A percentile compares a stretch with the other conserved stretches of the same genome.
These are phyloP conservation scores for Papilio dardanus DNA, from an alignment of 1,140 invertebrate genomes.

Conservation along the genomic window DNA sequence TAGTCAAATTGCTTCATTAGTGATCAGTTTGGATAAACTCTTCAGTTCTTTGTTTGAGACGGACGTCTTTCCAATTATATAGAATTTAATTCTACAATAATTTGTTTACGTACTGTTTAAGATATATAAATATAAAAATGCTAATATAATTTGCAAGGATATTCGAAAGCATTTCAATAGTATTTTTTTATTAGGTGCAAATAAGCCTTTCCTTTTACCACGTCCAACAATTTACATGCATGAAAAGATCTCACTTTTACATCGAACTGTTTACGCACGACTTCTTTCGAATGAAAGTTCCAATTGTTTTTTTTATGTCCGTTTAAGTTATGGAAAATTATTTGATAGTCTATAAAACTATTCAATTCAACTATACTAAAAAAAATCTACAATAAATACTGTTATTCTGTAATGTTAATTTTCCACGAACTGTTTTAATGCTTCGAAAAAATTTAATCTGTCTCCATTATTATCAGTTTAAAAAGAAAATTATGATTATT, in stretches of 20 bases:
- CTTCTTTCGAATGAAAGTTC: background rate
- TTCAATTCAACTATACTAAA: too few relatives aligned
- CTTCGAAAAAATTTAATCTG: too few relatives aligned
- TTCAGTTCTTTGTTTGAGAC: slow-evolving; percentile 22
- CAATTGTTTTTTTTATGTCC: background rate
- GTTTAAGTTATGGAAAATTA: too few relatives aligned
- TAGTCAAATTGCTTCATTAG: slow-evolving; percentile 35
- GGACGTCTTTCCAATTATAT: background rate
- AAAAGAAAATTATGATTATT: too few relatives aligned
- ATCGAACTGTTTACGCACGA: background rate
- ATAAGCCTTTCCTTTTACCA: background rate
- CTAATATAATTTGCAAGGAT: background rate
- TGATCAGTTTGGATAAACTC: slow-evolving; percentile 23
- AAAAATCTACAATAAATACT: too few relatives aligned
- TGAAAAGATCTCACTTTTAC: background rate
- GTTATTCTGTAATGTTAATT: too few relatives aligned
- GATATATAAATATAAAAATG: background rate
- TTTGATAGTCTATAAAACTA: too few relatives aligned
- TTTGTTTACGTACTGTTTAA: background rate
- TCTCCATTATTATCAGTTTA: too few relatives aligned
- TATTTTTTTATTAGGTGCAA: background rate
- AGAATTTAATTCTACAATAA: slow-evolving; percentile 1
- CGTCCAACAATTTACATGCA: background rate
- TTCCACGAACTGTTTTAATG: too few relatives aligned
- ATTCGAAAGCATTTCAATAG: background rate